These are phyloP conservation scores for Xiphophorus birchmanni DNA, from an alignment of 2,797 vertebrate species.

Conservation along the genomic window DNA sequence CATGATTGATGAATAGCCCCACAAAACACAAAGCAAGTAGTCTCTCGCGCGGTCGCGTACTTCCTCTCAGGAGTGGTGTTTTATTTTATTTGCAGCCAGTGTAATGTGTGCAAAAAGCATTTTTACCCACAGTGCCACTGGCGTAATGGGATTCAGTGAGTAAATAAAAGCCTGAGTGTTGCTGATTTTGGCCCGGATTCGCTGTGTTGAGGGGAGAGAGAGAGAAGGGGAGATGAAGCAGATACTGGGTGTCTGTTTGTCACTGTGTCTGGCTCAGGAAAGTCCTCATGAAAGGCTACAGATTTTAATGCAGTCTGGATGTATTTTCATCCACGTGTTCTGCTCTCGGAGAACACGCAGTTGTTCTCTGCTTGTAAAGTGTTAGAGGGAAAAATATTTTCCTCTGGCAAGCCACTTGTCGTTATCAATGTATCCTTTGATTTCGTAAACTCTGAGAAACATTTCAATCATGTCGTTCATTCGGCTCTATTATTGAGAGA, in stretches of 20 bases:
- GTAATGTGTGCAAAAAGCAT: conserved; percentile 78
- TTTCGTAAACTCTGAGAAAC: background rate
- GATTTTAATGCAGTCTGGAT: background rate
- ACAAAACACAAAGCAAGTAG: conserved; percentile 68
- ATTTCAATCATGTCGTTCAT: background rate
- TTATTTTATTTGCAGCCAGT: conserved; percentile 73
- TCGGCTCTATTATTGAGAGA: background rate
- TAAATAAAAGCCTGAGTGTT: conserved; percentile 74
- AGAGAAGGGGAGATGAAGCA: conserved; percentile 54
- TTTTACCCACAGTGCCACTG: conserved; percentile 62
- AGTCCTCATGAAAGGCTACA: background rate
- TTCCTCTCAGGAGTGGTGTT: conserved; percentile 67
- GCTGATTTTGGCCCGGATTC: conserved; percentile 58
- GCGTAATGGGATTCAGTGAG: conserved; percentile 71
- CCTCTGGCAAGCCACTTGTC: background rate
- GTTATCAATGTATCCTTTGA: conserved; percentile 11
- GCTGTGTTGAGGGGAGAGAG: conserved; percentile 24
- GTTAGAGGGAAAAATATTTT: too few relatives aligned
- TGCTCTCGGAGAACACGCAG: conserved; percentile 30
- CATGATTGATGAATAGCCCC: conserved; percentile 70
- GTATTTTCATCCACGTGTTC: conserved; percentile 8
- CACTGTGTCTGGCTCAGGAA: conserved; percentile 23
- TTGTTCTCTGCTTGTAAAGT: too few relatives aligned
- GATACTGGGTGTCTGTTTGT: conserved; percentile 48
- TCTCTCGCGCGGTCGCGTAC: conserved; percentile 60